These are phyloP conservation scores for Columba livia DNA, from an alignment of 2,113 vertebrate species.

Conservation along the genomic window DNA sequence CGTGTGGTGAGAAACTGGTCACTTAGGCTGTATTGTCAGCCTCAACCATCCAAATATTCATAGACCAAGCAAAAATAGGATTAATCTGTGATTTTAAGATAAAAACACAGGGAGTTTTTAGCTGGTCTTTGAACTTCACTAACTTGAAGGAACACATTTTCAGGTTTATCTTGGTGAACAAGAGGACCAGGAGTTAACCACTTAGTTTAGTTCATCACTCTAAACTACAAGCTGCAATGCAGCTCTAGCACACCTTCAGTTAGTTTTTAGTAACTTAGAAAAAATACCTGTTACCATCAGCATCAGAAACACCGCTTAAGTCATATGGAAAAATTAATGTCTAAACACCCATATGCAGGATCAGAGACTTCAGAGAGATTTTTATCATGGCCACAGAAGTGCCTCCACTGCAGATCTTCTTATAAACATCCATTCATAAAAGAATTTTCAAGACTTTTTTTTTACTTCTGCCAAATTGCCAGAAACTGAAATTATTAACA, in stretches of 20 bases:
- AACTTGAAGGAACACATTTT: not conserved
- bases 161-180: not conserved
- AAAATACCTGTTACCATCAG: not conserved
- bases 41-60: not conserved
- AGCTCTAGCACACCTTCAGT: not conserved
- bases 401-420: not conserved
- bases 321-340: not conserved
- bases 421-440: not conserved
- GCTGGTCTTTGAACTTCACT: not conserved
- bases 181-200: not conserved
- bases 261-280: not conserved
- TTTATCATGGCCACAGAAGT: not conserved
- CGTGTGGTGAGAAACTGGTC: not conserved
- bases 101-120: not conserved
- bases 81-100: not conserved
- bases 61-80: not conserved
- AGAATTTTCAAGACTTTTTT: not conserved
- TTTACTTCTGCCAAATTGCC: not conserved
- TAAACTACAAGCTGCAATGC: not conserved
- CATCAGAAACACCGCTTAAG: not conserved
- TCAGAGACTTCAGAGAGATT: not conserved
- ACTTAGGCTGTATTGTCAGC: not conserved
- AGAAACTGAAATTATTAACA: not conserved
- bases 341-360: not conserved
- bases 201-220: not conserved